These are phyloP conservation scores for Monochamus alternatus DNA, from an alignment of 2,888 invertebrate genomes.

Conservation along the genomic window DNA sequence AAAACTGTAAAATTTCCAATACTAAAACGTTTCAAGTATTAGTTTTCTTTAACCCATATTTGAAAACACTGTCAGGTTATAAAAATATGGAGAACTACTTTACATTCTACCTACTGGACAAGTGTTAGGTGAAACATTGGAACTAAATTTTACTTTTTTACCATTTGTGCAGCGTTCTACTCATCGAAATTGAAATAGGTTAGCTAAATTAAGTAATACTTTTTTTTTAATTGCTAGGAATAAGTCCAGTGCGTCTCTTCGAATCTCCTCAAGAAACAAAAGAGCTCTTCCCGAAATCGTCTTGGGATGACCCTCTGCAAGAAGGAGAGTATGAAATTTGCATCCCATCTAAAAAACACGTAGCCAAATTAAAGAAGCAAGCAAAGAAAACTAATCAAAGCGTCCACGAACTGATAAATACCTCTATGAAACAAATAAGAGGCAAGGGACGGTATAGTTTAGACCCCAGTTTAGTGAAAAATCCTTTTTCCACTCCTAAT, in stretches of 20 bases:
- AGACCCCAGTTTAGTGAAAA: conserved; percentile 54
- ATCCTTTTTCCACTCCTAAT: conserved; percentile 45
- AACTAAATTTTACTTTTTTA: too few species aligned
- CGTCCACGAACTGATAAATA: conserved; percentile 46
- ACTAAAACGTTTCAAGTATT: too few species aligned
- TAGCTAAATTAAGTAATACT: background rate
- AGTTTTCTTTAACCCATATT: too few species aligned
- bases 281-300: conserved; percentile 58
- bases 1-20: too few species aligned
- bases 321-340: conserved; percentile 70
- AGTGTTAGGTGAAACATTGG: background rate
- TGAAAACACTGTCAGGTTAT: too few species aligned
- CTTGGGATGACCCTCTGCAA: conserved; percentile 70
- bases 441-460: conserved; percentile 52
- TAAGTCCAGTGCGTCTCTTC: conserved; percentile 41
- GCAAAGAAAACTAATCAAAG: conserved; percentile 43
- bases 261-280: conserved; percentile 38
- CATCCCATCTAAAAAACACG: conserved; percentile 61
- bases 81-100: background rate
- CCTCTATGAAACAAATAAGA: conserved; percentile 46
- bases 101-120: background rate
- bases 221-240: conserved; percentile 34
- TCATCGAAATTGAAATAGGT: background rate
- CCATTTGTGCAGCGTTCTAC: too few species aligned
- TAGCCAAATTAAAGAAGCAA: conserved; percentile 49